Evolutionary conservation across 2,888 invertebrate species (phyloP), one percentile per base, ranked within the genome.

Genomic region (Tetheella fluctuosa): DNA sequence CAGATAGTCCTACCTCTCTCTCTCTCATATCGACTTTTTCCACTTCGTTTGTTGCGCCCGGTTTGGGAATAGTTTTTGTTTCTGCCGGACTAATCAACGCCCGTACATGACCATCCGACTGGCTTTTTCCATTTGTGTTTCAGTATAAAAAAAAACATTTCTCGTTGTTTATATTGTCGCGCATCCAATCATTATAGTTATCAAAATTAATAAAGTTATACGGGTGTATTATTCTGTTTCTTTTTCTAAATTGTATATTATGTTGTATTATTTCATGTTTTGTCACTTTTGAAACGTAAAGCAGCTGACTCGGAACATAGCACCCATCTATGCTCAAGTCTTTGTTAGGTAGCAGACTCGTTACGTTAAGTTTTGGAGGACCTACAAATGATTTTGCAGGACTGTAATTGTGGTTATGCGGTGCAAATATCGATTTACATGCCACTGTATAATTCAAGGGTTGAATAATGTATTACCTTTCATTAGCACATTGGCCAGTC

Each of bases 391-490:
- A 84, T 86, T 87, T 81, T 77, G 71, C 73, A 75, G 82, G 71
- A 67, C 69, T 69, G 86, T 88, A 88, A 88, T 88, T 89, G 87
- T 83, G 89, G 89, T 87, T 84, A 86, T 90, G 87, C 83, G 89
- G 90, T 90, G 90, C 90, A 90, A 90, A 90, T 92, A 91, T 92
- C 91, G 91, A 93, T 93, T 91, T 90, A 91, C 91, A 91, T 90
- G 88, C 87, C 87, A 86, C 90, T 90, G 93, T 91, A 91, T 92
- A 92, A 91, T 92, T 91, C 91, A 90, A 87, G 83, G 90, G 86
- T 86, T 93, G 92, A 93, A 93, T 93, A 91, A 93, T 92, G 92
- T 92, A 92, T 92, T 86, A 88, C 89, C 89, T 90, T 92, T 92
- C 92, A 93, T 93, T 93, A 92, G 91, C 91, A 91, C 91, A 91